Percentiles rank a stretch among this genome's conserved stretches.
These are phyloP conservation scores for Pomatostomus ruficeps DNA, from an alignment of 2,113 vertebrate species.

Conservation along the genomic window DNA sequence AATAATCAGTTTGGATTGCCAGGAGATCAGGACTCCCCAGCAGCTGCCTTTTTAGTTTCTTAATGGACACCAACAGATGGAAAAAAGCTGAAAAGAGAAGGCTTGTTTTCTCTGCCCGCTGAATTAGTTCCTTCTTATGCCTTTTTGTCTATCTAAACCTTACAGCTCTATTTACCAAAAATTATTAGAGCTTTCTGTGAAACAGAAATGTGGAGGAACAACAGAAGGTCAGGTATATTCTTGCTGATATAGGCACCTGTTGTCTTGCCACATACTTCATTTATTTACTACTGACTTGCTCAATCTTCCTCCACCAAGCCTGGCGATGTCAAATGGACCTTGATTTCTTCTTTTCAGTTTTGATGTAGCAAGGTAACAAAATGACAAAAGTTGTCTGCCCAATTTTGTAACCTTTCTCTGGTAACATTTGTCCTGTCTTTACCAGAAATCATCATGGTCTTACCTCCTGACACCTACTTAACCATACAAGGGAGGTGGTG, in stretches of 20 bases:
- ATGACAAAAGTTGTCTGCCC: background rate
- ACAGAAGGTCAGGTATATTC: background rate
- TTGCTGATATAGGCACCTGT: background rate
- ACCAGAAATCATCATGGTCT: background rate
- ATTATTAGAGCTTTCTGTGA: background rate
- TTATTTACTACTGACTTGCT: background rate
- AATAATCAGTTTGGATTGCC: background rate
- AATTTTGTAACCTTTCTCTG: background rate
- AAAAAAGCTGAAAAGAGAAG: background rate
- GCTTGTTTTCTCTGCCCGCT: background rate
- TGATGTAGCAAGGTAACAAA: background rate
- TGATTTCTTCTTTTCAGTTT: background rate
- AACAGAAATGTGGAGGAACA: background rate
- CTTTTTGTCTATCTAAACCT: background rate
- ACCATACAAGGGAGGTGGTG: background rate
- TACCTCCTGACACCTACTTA: accelerated
- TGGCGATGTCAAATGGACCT: background rate
- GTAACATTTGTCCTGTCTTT: background rate
- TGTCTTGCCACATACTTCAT: background rate
- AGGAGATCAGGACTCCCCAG: background rate
- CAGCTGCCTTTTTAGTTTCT: slow-evolving; percentile 3
- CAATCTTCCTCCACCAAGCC: background rate
- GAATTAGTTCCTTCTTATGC: background rate
- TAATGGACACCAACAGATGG: slow-evolving; percentile 14
- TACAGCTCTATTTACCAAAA: slow-evolving; percentile 6